Evolutionary conservation across 1,140 invertebrate species (phyloP).

Genomic region (Brachionus asplanchnoidis): DNA sequence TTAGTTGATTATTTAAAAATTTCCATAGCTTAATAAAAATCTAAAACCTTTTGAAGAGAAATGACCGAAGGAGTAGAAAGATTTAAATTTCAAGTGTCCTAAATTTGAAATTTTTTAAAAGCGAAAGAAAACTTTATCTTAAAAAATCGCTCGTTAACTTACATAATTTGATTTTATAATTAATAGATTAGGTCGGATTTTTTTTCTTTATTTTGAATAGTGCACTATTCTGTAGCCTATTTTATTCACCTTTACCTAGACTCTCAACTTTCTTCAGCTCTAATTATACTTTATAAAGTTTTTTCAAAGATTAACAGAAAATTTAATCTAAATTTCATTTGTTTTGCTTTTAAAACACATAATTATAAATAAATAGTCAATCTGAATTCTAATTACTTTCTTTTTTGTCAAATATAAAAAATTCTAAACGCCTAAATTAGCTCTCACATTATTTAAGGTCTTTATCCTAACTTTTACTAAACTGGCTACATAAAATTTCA

Average conservation of each 20-base stretch:
- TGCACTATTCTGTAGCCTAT: background rate
- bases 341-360: background rate
- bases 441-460: background rate
- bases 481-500: background rate
- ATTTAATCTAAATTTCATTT: background rate
- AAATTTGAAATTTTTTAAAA: constrained; percentile 3
- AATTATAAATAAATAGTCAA: background rate
- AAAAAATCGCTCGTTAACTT: constrained; percentile 26
- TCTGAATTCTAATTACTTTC: background rate
- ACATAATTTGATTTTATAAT: constrained; percentile 38
- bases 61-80: background rate
- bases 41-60: background rate
- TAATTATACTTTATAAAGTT: background rate
- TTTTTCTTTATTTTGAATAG: constrained; percentile 5
- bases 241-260: background rate
- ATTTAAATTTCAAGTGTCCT: constrained; percentile 17
- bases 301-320: background rate
- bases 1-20: constrained; percentile 4
- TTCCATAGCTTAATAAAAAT: constrained; percentile 15
- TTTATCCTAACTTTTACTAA: background rate
- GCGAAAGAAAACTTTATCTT: constrained; percentile 17
- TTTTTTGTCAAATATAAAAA: background rate
- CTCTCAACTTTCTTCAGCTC: background rate
- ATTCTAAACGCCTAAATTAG: background rate
- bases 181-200: constrained; percentile 34